These are phyloP conservation scores for Aurelia aurita DNA, from an alignment of 30 jellyfish, hydroid and myxozoan genomes.

Conservation along the genomic window DNA sequence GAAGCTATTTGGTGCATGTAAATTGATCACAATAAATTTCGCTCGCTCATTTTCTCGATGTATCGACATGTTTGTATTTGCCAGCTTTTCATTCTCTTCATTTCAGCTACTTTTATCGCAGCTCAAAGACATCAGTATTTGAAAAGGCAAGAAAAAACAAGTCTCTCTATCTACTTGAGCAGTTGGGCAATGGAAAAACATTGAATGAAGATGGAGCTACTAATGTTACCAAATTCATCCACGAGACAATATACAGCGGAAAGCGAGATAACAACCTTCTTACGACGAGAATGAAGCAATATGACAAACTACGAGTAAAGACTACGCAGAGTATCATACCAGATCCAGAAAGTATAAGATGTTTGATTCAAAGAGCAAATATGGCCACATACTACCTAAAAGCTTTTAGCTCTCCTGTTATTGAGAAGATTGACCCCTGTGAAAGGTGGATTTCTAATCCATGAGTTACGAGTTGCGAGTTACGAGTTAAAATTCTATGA, in stretches of 20 bases:
- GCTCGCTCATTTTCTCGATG: conserved; percentile 49
- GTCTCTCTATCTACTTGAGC: conserved; percentile 50
- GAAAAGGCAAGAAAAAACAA: conserved; percentile 41
- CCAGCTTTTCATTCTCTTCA: conserved; percentile 65
- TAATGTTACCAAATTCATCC: conserved; percentile 40
- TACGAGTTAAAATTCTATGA: no score
- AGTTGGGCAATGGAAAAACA: conserved; percentile 44
- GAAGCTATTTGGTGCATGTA: conserved; percentile 63
- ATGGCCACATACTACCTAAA: conserved; percentile 30
- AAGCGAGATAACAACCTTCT: background rate
- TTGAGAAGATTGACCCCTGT: background rate
- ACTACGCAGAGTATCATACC: conserved; percentile 15
- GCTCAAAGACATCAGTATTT: conserved; percentile 47
- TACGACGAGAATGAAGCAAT: conserved; percentile 1
- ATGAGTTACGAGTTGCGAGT: no score
- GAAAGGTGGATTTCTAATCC: no score
- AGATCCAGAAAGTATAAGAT: conserved; percentile 15
- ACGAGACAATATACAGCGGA: conserved; percentile 31
- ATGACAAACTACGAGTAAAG: conserved; percentile 20
- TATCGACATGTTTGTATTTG: conserved; percentile 46
- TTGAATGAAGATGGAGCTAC: conserved; percentile 35
- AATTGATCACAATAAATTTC: conserved; percentile 49
- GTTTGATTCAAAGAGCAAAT: conserved; percentile 15
- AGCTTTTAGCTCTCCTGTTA: background rate
- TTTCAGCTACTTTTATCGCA: no score